phyloP scores from a whole-genome alignment of 2,113 vertebrate species.

The Eretmochelys imbricata region DNA sequence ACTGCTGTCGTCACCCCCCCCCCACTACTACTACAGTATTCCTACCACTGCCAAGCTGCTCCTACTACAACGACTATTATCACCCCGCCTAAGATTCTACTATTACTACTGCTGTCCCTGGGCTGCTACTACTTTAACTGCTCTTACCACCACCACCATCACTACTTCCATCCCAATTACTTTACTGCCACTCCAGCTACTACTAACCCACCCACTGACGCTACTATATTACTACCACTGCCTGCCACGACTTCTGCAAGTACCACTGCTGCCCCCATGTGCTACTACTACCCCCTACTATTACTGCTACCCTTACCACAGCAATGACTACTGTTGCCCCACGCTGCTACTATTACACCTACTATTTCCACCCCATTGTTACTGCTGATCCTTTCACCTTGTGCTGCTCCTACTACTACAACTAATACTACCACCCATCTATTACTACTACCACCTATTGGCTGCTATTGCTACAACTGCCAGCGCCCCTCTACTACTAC shows the following conservation, averaged over 20 bases:
- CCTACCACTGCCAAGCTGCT: background rate
- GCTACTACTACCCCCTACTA: background rate
- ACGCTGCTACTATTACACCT: background rate
- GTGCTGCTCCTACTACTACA: background rate
- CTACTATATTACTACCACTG: background rate
- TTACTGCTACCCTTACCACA: too few relatives aligned
- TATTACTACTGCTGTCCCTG: too few relatives aligned
- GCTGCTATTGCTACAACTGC: background rate
- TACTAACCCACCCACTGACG: background rate
- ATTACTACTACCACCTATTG: background rate
- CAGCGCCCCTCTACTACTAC: background rate
- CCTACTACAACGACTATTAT: background rate
- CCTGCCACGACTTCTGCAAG: background rate
- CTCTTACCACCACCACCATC: background rate
- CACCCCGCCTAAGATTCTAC: background rate
- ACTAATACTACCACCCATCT: background rate
- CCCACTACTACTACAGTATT: background rate
- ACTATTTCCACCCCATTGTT: background rate
- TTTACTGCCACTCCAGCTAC: too few relatives aligned
- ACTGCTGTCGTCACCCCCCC: background rate
- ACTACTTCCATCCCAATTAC: too few relatives aligned
- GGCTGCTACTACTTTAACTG: background rate
- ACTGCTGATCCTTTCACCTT: background rate
- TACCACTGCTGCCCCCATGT: background rate
- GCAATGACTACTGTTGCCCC: too few relatives aligned